Evolutionary conservation across 2,797 vertebrate species (phyloP).

Genomic region (Aeoliscus strigatus): DNA sequence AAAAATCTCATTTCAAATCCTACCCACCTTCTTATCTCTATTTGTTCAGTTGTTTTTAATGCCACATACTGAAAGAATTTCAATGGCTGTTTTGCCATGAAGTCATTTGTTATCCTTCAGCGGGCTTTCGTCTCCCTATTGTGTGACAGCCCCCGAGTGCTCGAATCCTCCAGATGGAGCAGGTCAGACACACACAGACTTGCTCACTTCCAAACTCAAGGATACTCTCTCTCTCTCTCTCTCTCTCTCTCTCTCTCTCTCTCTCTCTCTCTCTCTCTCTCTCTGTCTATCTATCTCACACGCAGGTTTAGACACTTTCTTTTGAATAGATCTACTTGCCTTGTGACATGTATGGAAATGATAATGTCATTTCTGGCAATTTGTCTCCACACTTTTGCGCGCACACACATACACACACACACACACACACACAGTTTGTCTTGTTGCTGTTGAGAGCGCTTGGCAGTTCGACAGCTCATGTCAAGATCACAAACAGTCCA

Average conservation of each 20-base stretch:
- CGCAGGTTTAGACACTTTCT: constrained; percentile 50
- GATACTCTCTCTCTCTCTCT: constrained; percentile 21
- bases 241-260: too few species aligned
- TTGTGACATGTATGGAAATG: constrained; percentile 85
- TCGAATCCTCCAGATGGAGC: constrained; percentile 96
- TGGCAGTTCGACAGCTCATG: constrained; percentile 50
- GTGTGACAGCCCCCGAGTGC: constrained; percentile 92
- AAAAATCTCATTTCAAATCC: constrained; percentile 95
- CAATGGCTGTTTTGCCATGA: constrained; percentile 98
- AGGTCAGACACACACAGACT: constrained; percentile 84
- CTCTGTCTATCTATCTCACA: constrained; percentile 14
- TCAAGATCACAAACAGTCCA: constrained; percentile 74
- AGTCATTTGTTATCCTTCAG: constrained; percentile 99
- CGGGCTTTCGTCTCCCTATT: constrained; percentile 96
- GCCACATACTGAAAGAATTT: constrained; percentile 99
- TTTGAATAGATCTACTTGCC: constrained; percentile 83
- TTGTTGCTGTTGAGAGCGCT: constrained; percentile 64
- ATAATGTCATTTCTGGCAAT: constrained; percentile 86
- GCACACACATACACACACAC: too few species aligned
- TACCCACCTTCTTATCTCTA: constrained; percentile 98
- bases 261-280: too few species aligned
- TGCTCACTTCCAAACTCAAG: constrained; percentile 40
- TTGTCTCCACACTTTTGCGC: constrained; percentile 57
- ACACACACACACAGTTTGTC: constrained; percentile 36
- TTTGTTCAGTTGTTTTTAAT: constrained; percentile 99